Evolutionary conservation across 1,140 invertebrate species (phyloP).

Genomic region (Ips nitidus): DNA sequence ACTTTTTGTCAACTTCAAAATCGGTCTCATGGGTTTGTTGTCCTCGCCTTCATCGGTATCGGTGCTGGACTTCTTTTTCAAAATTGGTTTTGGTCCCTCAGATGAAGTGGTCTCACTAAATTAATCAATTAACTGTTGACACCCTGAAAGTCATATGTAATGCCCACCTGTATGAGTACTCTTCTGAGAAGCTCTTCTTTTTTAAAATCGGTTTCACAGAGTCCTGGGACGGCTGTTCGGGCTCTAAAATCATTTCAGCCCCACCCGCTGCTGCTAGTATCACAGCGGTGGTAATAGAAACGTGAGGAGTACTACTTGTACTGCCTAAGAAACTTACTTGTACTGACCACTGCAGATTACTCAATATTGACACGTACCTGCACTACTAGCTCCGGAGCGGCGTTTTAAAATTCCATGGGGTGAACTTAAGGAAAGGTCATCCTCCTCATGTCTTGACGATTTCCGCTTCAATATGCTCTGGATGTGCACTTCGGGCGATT

Average conservation of each 20-base stretch:
- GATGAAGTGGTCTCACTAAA: slow-evolving; percentile 37
- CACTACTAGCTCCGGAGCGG: slow-evolving; percentile 60
- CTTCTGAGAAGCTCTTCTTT: slow-evolving; percentile 70
- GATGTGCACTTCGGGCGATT: slow-evolving; percentile 58
- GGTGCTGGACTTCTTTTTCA: slow-evolving; percentile 80
- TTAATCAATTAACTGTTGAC: not conserved
- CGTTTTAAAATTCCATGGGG: slow-evolving; percentile 77
- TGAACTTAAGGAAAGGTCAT: slow-evolving; percentile 58
- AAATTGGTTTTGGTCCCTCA: slow-evolving; percentile 70
- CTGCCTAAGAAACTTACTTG: slow-evolving; percentile 14
- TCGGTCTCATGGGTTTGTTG: slow-evolving; percentile 68
- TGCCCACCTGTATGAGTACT: slow-evolving; percentile 50
- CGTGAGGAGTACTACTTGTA: slow-evolving; percentile 61
- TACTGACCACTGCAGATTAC: not conserved
- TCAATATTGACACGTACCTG: slow-evolving; percentile 47
- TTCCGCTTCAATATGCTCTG: slow-evolving; percentile 71
- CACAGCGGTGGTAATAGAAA: slow-evolving; percentile 70
- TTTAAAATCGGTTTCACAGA: slow-evolving; percentile 78
- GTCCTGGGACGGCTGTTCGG: slow-evolving; percentile 54
- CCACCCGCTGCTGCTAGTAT: slow-evolving; percentile 64
- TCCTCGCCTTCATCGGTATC: slow-evolving; percentile 77
- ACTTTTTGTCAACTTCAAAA: slow-evolving; percentile 73
- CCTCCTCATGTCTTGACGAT: slow-evolving; percentile 61
- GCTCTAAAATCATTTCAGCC: slow-evolving; percentile 59
- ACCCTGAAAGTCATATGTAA: not conserved